Base-by-base conservation (phyloP, 2,888 invertebrate genomes). In the Argyra leucocephala region DNA sequence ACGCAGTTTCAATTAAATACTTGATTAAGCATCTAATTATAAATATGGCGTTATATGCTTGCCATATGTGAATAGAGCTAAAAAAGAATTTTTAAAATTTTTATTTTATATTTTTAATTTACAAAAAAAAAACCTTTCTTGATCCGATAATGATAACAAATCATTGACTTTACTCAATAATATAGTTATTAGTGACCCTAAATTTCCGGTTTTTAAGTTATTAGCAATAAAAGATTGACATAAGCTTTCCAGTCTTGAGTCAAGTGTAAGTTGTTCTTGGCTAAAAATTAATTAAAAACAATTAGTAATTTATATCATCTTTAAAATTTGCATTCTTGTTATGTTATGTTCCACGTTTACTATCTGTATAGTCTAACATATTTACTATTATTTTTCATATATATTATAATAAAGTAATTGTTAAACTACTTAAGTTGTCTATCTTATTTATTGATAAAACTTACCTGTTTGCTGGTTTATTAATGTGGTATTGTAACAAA, bases 1-100 rank as follows among this genome's bases (percentile, higher is more conserved):
- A 90, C 18, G 95, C 86, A 72, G 90, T 90, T 78, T 97, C 95
- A 18, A 94, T 89, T 58, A 97, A 83, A 76, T 93, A 96, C 77
- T 96, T 96, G 67, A 88, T 81, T 69, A 90, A 86, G 69, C 85
- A 90, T 73, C 96, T 85, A 66, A 96, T 87, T 26, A 96, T 90
- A 74, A 96, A 94, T 62, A 99, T 80, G 0, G 93, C 91, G 80
- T 98, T 98, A 80, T 91, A 93, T 0, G 93, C 89, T 79, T 97
- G 96, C 94, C 96, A 96, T 64, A 92, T 89, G 72, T 94, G 78
- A 82, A 84, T 81, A 26, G 83, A 67, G 57, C 63, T 59, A 58
- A 62, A 26, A 10, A 65, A 22, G 63, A 64, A 10, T n/a, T 26
- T 1, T 61, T 9, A 21, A 26, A n/a, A 26, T 21, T 31, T 31